Percentiles rank a stretch among this genome's conserved stretches.
Evolutionary conservation across 2,888 invertebrate species (phyloP).

Genomic region (Heterodera filipjevi): DNA sequence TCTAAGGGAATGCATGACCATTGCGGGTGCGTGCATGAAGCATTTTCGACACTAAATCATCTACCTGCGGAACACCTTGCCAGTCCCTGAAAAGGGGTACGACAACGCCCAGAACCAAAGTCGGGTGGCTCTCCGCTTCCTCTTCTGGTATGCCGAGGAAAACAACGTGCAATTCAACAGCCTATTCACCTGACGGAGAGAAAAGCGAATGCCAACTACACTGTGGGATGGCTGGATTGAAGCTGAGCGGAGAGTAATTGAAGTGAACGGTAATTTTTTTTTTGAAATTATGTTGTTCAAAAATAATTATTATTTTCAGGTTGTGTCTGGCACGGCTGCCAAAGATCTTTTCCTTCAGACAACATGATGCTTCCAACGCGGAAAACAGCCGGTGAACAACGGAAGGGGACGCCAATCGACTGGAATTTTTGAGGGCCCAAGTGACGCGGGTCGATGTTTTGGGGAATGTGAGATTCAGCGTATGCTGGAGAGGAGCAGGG

Average conservation of each 20-base stretch:
- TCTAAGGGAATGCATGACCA: background rate
- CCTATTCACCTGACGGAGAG: background rate
- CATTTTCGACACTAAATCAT: background rate
- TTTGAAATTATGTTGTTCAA: no score
- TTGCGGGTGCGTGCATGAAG: background rate
- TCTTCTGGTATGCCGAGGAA: constrained; percentile 18
- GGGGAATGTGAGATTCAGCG: constrained; percentile 1
- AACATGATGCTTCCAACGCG: background rate
- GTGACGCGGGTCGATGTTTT: background rate
- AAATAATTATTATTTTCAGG: background rate
- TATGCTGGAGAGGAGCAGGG: background rate
- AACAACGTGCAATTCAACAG: background rate
- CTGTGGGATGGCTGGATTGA: constrained; percentile 3
- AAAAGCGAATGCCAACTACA: background rate
- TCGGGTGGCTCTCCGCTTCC: background rate
- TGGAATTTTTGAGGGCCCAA: background rate
- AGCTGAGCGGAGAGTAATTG: background rate
- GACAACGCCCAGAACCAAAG: constrained; percentile 15
- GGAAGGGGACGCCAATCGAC: background rate
- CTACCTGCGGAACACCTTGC: background rate
- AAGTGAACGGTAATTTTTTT: background rate
- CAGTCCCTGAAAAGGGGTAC: background rate
- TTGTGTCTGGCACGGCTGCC: constrained; percentile 2
- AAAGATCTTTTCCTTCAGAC: background rate
- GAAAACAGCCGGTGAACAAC: background rate